Conservation (phyloP, 2,888 invertebrate genomes). For the Carpatolechia fugitivella region DNA sequence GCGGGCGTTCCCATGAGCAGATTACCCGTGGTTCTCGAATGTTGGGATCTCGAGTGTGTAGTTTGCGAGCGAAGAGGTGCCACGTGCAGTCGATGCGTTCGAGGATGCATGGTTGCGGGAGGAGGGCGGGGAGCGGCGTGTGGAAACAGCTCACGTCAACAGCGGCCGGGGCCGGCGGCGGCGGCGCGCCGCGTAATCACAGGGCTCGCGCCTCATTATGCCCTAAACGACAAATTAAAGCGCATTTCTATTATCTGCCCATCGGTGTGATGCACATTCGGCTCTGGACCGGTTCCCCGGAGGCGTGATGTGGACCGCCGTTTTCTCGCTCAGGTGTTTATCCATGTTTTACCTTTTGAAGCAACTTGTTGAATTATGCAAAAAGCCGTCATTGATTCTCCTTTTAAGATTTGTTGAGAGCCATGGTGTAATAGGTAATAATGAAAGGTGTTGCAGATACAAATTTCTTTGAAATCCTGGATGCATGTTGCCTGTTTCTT, state of each 20-base stretch:
- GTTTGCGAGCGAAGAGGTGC: conserved; percentile 11
- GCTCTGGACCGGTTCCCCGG: conserved; percentile 52
- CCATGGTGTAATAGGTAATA: not conserved
- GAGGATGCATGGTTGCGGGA: conserved; percentile 42
- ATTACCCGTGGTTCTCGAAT: conserved; percentile 41
- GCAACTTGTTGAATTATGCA: conserved; percentile 48
- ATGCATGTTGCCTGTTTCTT: not conserved
- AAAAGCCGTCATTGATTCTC: conserved; percentile 35
- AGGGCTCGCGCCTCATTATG: conserved; percentile 76
- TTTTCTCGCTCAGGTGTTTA: conserved; percentile 43
- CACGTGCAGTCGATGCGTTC: conserved; percentile 45
- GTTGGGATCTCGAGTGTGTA: conserved; percentile 16
- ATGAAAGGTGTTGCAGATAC: not conserved
- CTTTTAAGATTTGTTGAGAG: conserved; percentile 19
- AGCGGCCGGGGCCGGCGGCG: conserved; percentile 73
- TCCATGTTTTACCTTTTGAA: conserved; percentile 32
- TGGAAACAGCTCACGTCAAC: conserved; percentile 74
- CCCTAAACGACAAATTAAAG: conserved; percentile 80
- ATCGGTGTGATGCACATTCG: conserved; percentile 60
- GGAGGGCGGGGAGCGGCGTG: conserved; percentile 41
- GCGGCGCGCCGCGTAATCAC: conserved; percentile 78
- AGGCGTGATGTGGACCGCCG: conserved; percentile 38
- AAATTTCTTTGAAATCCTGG: not conserved
- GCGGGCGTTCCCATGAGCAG: conserved; percentile 49
- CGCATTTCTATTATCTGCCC: conserved; percentile 77